Percentiles rank a stretch among this genome's conserved stretches.
phyloP scores from a whole-genome alignment of 2,113 vertebrate genomes.

The Elaphurus davidianus region DNA sequence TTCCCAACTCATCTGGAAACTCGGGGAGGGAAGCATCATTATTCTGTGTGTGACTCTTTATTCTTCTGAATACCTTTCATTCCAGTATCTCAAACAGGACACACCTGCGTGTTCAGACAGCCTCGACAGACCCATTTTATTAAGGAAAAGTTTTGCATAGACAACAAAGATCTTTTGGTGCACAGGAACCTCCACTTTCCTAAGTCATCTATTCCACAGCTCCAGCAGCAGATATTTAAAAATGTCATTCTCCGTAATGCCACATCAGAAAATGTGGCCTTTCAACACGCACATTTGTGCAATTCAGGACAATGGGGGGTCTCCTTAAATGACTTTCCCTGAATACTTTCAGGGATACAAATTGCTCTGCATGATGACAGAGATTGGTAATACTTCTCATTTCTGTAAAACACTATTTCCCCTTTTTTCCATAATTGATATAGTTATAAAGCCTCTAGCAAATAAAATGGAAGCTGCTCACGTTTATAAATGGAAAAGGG shows the following conservation, averaged over 20 bases:
- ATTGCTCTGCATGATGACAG: not conserved
- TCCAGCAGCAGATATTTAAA: conserved; percentile 45
- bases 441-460: conserved; percentile 1
- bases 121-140: not conserved
- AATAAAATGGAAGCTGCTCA: conserved; percentile 31
- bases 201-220: conserved; percentile 17
- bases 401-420: conserved; percentile 51
- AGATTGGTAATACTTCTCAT: conserved; percentile 21
- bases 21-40: not conserved
- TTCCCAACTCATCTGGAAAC: not conserved
- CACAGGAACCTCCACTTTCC: not conserved
- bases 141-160: not conserved
- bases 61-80: not conserved
- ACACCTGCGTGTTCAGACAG: conserved; percentile 31
- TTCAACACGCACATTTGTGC: conserved; percentile 44
- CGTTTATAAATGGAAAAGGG: conserved; percentile 20
- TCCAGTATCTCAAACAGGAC: conserved; percentile 7
- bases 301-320: conserved; percentile 51
- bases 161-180: not conserved
- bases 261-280: conserved; percentile 47
- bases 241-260: conserved; percentile 53
- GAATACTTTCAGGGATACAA: conserved; percentile 40
- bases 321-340: conserved; percentile 59
- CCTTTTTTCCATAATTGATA: conserved; percentile 2
- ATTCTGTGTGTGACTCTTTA: not conserved